phyloP scores from a whole-genome alignment of 2,113 vertebrate genomes.

The Tamias sibiricus region DNA sequence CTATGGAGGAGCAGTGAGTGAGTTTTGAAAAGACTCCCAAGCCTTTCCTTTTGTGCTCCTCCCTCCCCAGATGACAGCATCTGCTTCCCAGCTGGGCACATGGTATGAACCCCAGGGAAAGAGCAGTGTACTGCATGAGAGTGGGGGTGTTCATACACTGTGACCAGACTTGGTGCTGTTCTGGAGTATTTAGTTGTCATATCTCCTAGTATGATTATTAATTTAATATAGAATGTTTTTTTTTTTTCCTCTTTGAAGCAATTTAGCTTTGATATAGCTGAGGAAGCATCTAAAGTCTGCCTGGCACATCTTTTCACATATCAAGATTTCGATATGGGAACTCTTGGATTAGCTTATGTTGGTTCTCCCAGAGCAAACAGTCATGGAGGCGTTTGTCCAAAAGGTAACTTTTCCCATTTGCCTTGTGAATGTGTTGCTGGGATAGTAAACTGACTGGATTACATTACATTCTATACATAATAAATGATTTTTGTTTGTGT shows the following conservation, averaged over 20 bases:
- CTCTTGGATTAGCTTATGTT: slow-evolving; percentile 96
- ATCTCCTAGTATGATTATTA: background rate
- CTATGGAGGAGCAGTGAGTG: background rate
- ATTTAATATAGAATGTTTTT: background rate
- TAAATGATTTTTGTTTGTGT: background rate
- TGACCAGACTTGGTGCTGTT: accelerated
- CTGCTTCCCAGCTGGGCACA: background rate
- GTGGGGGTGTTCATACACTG: background rate
- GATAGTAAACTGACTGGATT: too few species aligned
- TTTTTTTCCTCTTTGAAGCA: slow-evolving; percentile 87
- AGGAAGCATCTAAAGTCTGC: slow-evolving; percentile 94
- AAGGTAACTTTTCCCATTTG: slow-evolving; percentile 86
- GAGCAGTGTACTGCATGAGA: accelerated
- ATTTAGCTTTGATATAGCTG: slow-evolving; percentile 97
- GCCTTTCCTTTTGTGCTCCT: background rate
- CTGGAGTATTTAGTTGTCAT: background rate
- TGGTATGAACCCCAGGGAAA: too few species aligned
- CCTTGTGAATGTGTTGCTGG: too few species aligned
- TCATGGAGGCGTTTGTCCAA: slow-evolving; percentile 97
- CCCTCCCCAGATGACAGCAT: accelerated
- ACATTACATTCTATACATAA: accelerated
- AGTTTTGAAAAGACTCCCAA: background rate
- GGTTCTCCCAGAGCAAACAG: slow-evolving; percentile 93
- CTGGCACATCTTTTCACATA: slow-evolving; percentile 99
- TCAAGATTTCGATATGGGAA: slow-evolving; percentile 99